Evolutionary conservation across 2,888 invertebrate genomes (phyloP), one percentile per base, ranked within the genome.

Genomic region (Lithophane semibrunnea): DNA sequence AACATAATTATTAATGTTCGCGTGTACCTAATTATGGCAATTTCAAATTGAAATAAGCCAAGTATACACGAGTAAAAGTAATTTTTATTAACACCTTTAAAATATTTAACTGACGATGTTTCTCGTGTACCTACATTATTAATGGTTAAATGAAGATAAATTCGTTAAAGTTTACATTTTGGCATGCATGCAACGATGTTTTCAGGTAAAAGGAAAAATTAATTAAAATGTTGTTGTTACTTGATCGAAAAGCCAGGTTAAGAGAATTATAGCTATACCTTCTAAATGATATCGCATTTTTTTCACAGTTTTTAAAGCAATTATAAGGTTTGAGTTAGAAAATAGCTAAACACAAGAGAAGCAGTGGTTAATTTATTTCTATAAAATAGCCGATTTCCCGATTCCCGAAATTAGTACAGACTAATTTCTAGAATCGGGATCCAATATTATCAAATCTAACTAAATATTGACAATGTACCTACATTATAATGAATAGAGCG

Each of bases 1-100:
- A 60, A 52, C 37, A 29, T 75, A 49, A 58, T 61, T 61, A 80
- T 65, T 44, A 42, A 71, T 68, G 60, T 64, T 47, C 37, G 47
- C n/a, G 24, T 37, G 12, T 73, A 29, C 29, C 29, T 29, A 68
- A 75, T 79, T 52, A 58, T 37, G 37, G 12, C 60, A 58, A 44
- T 60, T 10, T 42, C 37, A 74, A 73, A 60, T 29, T 29, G 1
- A 70, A 79, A 54, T 80, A 70, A 47, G 5, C 8, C 5, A 49
- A 29, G n/a, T n/a, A 8, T 54, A 42, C n/a, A 60, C 24, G 18
- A 60, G 16, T 29, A 58, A 44, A 44, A 37, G 1, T 29, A 5
- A n/a, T 42, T 74, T 58, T 37, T 49, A n/a, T 63, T 47, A 54
- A 7, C 9, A n/a, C 3, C 16, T 42, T n/a, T 37, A 13, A n/a